phyloP scores from a whole-genome alignment of 2,888 invertebrate genomes.

The Pandemis cinnamomeana region DNA sequence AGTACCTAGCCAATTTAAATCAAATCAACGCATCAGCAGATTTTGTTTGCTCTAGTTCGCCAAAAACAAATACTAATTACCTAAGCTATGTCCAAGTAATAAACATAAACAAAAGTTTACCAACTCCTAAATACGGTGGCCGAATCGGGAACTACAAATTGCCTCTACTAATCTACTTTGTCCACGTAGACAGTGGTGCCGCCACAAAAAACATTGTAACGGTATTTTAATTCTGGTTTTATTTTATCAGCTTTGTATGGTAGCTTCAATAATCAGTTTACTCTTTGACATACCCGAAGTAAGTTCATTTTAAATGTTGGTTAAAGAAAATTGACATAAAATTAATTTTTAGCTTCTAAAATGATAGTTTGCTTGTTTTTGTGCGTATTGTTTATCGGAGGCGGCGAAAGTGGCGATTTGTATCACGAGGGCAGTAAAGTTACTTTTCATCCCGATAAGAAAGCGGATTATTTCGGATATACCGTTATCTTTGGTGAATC shows the following conservation, averaged over 20 bases:
- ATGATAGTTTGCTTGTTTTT: constrained; percentile 12
- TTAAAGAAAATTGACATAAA: not conserved
- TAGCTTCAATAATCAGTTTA: constrained; percentile 32
- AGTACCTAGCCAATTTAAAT: no score
- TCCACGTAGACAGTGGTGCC: constrained; percentile 9
- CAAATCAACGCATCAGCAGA: not conserved
- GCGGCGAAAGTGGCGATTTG: constrained; percentile 49
- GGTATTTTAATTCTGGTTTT: not conserved
- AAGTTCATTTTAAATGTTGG: constrained; percentile 10
- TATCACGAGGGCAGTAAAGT: constrained; percentile 65
- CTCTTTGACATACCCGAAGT: constrained; percentile 4
- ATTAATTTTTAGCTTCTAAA: not conserved
- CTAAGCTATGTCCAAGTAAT: not conserved
- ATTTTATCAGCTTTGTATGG: not conserved
- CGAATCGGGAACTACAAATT: not conserved
- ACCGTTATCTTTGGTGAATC: constrained; percentile 58
- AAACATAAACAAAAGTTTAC: constrained; percentile 8
- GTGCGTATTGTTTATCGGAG: constrained; percentile 11
- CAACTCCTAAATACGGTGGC: not conserved
- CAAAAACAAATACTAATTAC: not conserved
- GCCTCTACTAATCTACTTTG: not conserved
- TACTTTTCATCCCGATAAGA: constrained; percentile 55
- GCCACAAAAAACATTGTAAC: no score
- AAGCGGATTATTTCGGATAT: constrained; percentile 66
- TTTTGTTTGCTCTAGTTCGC: not conserved